These are phyloP conservation scores for Anguilla anguilla DNA, from an alignment of 2,797 vertebrate genomes.

Conservation along the genomic window DNA sequence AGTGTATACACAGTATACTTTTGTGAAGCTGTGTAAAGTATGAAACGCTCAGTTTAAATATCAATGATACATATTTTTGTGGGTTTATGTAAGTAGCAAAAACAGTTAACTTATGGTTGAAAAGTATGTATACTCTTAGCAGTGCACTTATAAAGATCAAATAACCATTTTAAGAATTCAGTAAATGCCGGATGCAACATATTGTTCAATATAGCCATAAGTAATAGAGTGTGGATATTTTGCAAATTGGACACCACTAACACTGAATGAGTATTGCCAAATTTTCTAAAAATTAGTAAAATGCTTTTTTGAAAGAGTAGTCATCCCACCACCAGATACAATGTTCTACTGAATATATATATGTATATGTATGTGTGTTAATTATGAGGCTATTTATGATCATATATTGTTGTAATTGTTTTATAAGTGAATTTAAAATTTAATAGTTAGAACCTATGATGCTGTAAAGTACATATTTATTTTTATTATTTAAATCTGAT, in stretches of 20 bases:
- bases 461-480: constrained; percentile 69
- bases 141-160: constrained; percentile 41
- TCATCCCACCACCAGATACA: constrained; percentile 45
- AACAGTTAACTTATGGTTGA: constrained; percentile 50
- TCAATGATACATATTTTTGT: constrained; percentile 53
- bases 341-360: constrained; percentile 39
- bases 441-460: constrained; percentile 64
- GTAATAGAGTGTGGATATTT: constrained; percentile 48
- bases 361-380: constrained; percentile 23
- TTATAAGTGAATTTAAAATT: constrained; percentile 69
- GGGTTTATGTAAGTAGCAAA: constrained; percentile 46
- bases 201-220: constrained; percentile 40
- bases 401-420: constrained; percentile 69
- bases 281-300: constrained; percentile 45
- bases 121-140: constrained; percentile 56
- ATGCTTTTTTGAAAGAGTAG: constrained; percentile 37
- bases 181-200: constrained; percentile 25
- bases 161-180: constrained; percentile 34
- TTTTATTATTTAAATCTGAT: constrained; percentile 68
- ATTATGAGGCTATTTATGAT: constrained; percentile 51
- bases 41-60: constrained; percentile 60
- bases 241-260: constrained; percentile 40
- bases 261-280: constrained; percentile 59
- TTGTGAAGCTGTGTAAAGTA: constrained; percentile 36
- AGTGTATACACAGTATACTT: constrained; percentile 46